Conservation (phyloP, 2,888 invertebrate species). For the Scrobipalpa costella region DNA sequence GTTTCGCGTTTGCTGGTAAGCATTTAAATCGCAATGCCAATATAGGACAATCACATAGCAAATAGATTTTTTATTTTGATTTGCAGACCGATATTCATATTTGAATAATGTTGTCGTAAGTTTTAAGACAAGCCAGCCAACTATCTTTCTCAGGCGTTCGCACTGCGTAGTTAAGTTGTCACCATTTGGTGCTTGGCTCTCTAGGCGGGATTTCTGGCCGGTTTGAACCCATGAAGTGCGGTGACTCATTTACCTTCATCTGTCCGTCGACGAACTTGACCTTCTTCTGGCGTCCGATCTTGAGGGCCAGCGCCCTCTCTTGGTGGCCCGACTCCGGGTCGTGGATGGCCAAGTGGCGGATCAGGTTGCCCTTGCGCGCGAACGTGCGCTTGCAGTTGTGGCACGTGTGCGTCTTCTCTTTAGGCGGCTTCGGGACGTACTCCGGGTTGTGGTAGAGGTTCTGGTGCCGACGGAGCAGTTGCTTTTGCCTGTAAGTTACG, state of each 20-base stretch:
- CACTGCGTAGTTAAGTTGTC: no score
- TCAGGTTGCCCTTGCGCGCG: constrained; percentile 92
- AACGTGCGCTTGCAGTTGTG: constrained; percentile 88
- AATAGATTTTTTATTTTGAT: no score
- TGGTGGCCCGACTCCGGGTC: constrained; percentile 91
- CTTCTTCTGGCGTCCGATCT: constrained; percentile 89
- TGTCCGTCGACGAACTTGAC: constrained; percentile 83
- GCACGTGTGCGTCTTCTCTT: constrained; percentile 94
- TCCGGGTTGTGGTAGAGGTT: constrained; percentile 96
- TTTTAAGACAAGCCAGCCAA: no score
- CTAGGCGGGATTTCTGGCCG: not conserved
- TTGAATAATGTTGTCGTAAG: no score
- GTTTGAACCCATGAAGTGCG: not conserved
- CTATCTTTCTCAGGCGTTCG: no score
- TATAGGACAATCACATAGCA: no score
- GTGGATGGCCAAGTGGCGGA: constrained; percentile 94
- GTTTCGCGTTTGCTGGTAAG: no score
- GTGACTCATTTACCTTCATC: constrained; percentile 45
- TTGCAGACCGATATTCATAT: no score
- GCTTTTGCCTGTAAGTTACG: constrained; percentile 88
- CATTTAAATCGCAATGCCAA: no score
- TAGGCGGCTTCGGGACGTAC: constrained; percentile 92
- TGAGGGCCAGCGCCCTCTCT: constrained; percentile 87
- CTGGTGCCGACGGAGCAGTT: constrained; percentile 93
- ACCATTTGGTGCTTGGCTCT: no score